Conservation (phyloP, 2,888 invertebrate species). For the Drosophila robusta region DNA sequence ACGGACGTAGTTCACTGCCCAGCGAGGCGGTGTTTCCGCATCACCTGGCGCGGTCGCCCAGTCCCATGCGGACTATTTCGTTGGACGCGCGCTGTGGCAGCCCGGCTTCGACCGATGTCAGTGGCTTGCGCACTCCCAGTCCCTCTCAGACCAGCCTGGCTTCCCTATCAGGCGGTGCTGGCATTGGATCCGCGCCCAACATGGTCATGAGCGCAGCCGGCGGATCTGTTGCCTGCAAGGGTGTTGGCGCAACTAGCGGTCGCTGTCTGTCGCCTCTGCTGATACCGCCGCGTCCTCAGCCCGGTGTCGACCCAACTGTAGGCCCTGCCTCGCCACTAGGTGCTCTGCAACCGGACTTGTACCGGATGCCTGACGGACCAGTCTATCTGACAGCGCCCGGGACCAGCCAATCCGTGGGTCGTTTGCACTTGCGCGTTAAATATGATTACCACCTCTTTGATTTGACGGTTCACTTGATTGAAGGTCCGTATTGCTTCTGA, state of each 20-base stretch:
- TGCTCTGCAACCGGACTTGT: constrained; percentile 94
- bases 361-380: constrained; percentile 92
- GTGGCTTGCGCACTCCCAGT: constrained; percentile 87
- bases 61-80: constrained; percentile 92
- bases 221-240: constrained; percentile 49
- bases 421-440: constrained; percentile 93
- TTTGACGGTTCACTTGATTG: constrained; percentile 95
- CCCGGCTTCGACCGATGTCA: constrained; percentile 85
- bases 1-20: constrained; percentile 88
- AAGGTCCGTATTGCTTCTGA: constrained; percentile 87
- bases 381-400: constrained; percentile 89
- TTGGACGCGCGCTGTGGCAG: constrained; percentile 90
- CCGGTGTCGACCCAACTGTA: constrained; percentile 82
- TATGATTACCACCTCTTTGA: constrained; percentile 96
- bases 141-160: constrained; percentile 90
- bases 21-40: constrained; percentile 82
- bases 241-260: constrained; percentile 59
- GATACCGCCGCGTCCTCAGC: constrained; percentile 89
- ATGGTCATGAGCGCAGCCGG: constrained; percentile 78
- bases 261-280: constrained; percentile 92
- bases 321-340: constrained; percentile 89
- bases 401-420: constrained; percentile 90
- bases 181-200: constrained; percentile 71
- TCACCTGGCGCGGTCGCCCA: constrained; percentile 89
- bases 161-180: constrained; percentile 86